phyloP scores from a whole-genome alignment of 2,888 invertebrate genomes.

The Trachelus tabidus region DNA sequence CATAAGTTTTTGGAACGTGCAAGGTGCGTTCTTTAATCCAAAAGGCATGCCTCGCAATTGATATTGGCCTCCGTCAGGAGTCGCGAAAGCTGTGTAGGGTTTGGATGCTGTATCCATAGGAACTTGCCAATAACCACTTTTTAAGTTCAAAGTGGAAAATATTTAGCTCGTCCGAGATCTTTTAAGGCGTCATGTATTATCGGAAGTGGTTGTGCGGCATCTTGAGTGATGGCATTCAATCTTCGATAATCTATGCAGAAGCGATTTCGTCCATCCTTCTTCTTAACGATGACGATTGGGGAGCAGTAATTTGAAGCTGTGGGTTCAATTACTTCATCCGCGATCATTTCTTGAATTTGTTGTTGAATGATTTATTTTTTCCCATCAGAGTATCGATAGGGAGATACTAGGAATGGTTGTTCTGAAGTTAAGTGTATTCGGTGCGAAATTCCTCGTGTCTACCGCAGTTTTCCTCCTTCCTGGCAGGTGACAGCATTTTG shows the following conservation, averaged over 20 bases:
- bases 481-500: neutral
- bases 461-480: neutral
- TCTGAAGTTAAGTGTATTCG: constrained; percentile 12
- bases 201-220: constrained; percentile 32
- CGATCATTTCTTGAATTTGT: constrained; percentile 30
- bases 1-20: constrained; percentile 48
- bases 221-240: constrained; percentile 32
- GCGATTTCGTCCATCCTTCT: constrained; percentile 23
- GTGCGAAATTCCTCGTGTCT: constrained; percentile 10
- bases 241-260: constrained; percentile 37
- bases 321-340: constrained; percentile 28
- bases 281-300: constrained; percentile 27
- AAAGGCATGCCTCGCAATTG: constrained; percentile 48
- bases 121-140: constrained; percentile 51
- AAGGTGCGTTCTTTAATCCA: constrained; percentile 41
- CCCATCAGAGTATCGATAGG: constrained; percentile 14
- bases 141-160: constrained; percentile 46
- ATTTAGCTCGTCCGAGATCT: constrained; percentile 41
- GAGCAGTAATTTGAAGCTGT: constrained; percentile 28
- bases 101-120: constrained; percentile 33
- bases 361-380: constrained; percentile 23
- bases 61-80: constrained; percentile 42
- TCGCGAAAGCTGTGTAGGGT: constrained; percentile 41
- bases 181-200: constrained; percentile 34
- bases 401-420: constrained; percentile 10